Conservation (phyloP, 2,888 invertebrate species). For the Heliconius sara region DNA sequence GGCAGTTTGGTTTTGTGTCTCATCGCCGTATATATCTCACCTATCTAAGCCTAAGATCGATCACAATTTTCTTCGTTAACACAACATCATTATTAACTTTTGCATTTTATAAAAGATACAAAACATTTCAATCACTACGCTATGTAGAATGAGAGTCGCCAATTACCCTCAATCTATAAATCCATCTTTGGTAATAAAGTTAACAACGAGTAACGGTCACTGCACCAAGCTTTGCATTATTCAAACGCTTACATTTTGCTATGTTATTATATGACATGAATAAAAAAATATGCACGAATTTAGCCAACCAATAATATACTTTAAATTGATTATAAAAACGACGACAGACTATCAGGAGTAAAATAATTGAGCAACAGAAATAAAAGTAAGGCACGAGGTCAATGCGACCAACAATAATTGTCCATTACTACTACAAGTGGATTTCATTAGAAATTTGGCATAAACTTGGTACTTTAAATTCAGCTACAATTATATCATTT, state of each 20-base stretch:
- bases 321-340: constrained; percentile 21
- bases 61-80: constrained; percentile 78
- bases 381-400: constrained; percentile 78
- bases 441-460: constrained; percentile 31
- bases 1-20: constrained; percentile 53
- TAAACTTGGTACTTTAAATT: constrained; percentile 32
- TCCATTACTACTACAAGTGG: constrained; percentile 33
- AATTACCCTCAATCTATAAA: constrained; percentile 67
- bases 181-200: constrained; percentile 82
- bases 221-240: constrained; percentile 60
- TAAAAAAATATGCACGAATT: constrained; percentile 31
- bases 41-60: constrained; percentile 76
- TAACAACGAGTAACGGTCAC: constrained; percentile 73
- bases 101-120: constrained; percentile 81
- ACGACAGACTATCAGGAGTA: constrained; percentile 70
- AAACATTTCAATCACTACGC: constrained; percentile 78
- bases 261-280: constrained; percentile 39
- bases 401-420: constrained; percentile 62
- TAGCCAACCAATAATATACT: constrained; percentile 49
- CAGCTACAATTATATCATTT: constrained; percentile 30
- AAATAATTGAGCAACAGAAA: constrained; percentile 75
- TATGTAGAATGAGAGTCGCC: constrained; percentile 72
- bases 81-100: constrained; percentile 67
- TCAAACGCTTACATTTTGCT: constrained; percentile 44
- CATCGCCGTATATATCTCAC: constrained; percentile 58